phyloP scores from a whole-genome alignment of 1,140 invertebrate genomes.

The Euwallacea fornicatus region DNA sequence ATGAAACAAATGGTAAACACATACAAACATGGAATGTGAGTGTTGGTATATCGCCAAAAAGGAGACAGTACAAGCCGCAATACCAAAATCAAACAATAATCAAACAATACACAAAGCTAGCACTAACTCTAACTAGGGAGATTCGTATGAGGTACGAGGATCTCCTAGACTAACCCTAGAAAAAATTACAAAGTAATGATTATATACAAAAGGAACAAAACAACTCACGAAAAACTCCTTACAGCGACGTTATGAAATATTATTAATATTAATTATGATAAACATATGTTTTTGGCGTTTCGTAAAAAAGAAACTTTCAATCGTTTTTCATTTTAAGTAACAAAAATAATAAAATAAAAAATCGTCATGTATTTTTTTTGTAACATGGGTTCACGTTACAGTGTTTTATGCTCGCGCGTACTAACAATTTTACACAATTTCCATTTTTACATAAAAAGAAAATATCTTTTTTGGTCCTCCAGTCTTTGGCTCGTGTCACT shows the following conservation, averaged over 20 bases:
- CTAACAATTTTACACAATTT: too few relatives aligned
- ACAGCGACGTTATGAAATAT: conserved; percentile 27
- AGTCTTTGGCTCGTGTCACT: conserved; percentile 39
- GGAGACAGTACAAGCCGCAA: background rate
- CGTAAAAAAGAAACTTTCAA: conserved; percentile 48
- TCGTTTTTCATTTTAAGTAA: conserved; percentile 50
- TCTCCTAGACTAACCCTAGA: conserved; percentile 32
- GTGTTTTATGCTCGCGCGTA: too few relatives aligned
- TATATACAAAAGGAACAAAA: conserved; percentile 55
- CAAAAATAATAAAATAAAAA: conserved; percentile 51
- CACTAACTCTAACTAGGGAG: conserved; percentile 10
- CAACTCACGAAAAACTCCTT: conserved; percentile 45
- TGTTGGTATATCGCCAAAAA: background rate
- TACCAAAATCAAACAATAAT: background rate
- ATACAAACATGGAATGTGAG: conserved; percentile 1
- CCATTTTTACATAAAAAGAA: conserved; percentile 25
- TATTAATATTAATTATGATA: conserved; percentile 44
- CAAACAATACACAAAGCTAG: conserved; percentile 9
- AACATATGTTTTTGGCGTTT: conserved; percentile 54
- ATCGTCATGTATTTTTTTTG: conserved; percentile 44
- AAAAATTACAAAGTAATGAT: conserved; percentile 39
- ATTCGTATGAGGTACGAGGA: conserved; percentile 10
- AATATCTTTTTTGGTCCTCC: conserved; percentile 33
- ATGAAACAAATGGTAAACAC: background rate
- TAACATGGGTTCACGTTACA: conserved; percentile 4